Evolutionary conservation across 2,113 vertebrate species (phyloP).

Genomic region (Cebidichthys violaceus): DNA sequence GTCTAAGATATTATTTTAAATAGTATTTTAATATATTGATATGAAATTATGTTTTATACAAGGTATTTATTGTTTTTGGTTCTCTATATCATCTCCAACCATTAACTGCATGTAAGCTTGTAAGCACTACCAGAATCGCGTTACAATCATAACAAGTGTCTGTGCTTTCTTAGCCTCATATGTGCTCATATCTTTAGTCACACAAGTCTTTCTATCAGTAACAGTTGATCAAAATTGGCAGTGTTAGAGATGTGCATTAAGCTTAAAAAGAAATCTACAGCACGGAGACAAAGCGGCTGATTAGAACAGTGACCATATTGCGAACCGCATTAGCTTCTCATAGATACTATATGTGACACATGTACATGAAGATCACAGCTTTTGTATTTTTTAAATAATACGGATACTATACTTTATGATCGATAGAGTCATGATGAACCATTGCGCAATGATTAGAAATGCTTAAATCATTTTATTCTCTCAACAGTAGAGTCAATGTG

Average conservation of each 20-base stretch:
- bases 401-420: conserved; percentile 31
- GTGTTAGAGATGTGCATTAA: conserved; percentile 52
- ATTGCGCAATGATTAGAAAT: conserved; percentile 43
- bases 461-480: conserved; percentile 46
- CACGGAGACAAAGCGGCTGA: conserved; percentile 43
- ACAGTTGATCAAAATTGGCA: conserved; percentile 48
- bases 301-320: conserved; percentile 28
- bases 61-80: conserved; percentile 82
- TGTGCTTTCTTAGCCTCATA: conserved; percentile 69
- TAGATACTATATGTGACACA: conserved; percentile 44
- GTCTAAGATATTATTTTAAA: conserved; percentile 85
- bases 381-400: conserved; percentile 57
- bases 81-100: conserved; percentile 76
- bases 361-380: conserved; percentile 59
- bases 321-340: conserved; percentile 32
- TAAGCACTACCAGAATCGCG: conserved; percentile 61
- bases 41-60: conserved; percentile 86
- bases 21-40: conserved; percentile 86
- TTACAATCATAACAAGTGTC: conserved; percentile 70
- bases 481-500: conserved; percentile 64
- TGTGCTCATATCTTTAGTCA: conserved; percentile 67
- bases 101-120: conserved; percentile 80
- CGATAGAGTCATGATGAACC: conserved; percentile 28
- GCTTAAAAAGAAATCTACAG: conserved; percentile 31
- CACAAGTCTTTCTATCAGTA: conserved; percentile 51